These are phyloP conservation scores for Proisotoma minuta DNA, from an alignment of 2,888 invertebrate genomes.

Conservation along the genomic window DNA sequence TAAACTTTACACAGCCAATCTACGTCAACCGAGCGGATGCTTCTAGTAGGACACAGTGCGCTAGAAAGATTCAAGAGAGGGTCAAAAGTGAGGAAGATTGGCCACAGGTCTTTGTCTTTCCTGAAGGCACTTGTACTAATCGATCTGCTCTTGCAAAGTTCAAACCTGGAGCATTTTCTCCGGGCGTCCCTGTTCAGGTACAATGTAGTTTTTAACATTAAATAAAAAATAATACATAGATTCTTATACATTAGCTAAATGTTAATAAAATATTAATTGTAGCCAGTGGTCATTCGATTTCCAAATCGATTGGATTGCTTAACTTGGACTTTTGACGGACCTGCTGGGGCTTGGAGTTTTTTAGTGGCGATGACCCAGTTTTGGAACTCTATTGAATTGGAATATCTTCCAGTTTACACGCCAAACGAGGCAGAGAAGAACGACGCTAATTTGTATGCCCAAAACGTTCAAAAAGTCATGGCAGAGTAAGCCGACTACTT, in stretches of 20 bases:
- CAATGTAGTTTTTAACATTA: too few species aligned
- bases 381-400: constrained; percentile 80
- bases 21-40: constrained; percentile 90
- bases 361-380: constrained; percentile 87
- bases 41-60: constrained; percentile 83
- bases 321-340: constrained; percentile 94
- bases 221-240: too few species aligned
- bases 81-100: constrained; percentile 79
- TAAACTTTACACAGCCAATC: constrained; percentile 90
- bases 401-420: constrained; percentile 85
- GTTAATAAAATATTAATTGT: too few species aligned
- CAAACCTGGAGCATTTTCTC: constrained; percentile 56
- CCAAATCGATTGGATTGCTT: constrained; percentile 83
- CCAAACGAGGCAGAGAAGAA: constrained; percentile 79
- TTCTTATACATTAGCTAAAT: too few species aligned
- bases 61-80: constrained; percentile 58
- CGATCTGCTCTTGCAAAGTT: constrained; percentile 67
- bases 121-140: constrained; percentile 95
- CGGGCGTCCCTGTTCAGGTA: constrained; percentile 91
- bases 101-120: constrained; percentile 92
- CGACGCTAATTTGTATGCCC: constrained; percentile 82
- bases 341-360: constrained; percentile 74
- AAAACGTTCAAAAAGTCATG: constrained; percentile 85
- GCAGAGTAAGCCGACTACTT: constrained; percentile 62
- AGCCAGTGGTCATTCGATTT: constrained; percentile 84